phyloP scores from a whole-genome alignment of 2,113 vertebrate genomes.

The Electrona antarctica region DNA sequence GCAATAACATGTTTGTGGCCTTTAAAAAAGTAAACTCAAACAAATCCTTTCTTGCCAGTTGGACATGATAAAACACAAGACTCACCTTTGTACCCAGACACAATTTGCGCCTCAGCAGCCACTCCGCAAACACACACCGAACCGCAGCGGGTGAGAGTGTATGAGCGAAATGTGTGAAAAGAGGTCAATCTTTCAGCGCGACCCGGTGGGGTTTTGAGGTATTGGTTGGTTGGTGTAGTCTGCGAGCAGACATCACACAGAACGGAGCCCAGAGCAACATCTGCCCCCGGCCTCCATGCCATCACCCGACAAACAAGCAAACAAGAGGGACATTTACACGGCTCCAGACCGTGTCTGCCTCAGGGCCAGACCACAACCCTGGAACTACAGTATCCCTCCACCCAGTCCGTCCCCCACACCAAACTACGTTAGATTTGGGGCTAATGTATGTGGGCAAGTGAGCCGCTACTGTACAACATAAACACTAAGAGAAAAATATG shows the following conservation, averaged over 20 bases:
- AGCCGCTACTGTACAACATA: constrained; percentile 67
- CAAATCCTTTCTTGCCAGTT: constrained; percentile 31
- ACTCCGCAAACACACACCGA: constrained; percentile 52
- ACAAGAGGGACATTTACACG: constrained; percentile 53
- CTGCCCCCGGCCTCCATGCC: constrained; percentile 17
- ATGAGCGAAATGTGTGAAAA: constrained; percentile 4
- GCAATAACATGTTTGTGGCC: constrained; percentile 25
- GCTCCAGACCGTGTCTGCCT: constrained; percentile 37
- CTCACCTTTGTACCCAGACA: constrained; percentile 38
- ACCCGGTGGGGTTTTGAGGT: too few species aligned
- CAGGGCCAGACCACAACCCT: constrained; percentile 42
- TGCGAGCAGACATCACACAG: constrained; percentile 31
- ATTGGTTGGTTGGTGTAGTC: too few species aligned
- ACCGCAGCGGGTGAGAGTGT: constrained; percentile 16
- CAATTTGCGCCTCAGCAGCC: constrained; percentile 53
- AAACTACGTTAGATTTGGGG: constrained; percentile 22
- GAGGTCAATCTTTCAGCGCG: constrained; percentile 33
- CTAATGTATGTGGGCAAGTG: constrained; percentile 54
- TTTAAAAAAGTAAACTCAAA: constrained; percentile 34
- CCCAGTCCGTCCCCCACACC: constrained; percentile 25
- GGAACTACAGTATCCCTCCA: constrained; percentile 41
- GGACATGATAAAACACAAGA: constrained; percentile 29
- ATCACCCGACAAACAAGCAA: constrained; percentile 46
- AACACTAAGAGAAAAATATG: constrained; percentile 62
- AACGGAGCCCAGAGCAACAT: constrained; percentile 35